A percentile compares a stretch with the other conserved stretches of the same genome.
phyloP scores from a whole-genome alignment of 2,113 vertebrate species.

The Halcyon senegalensis region DNA sequence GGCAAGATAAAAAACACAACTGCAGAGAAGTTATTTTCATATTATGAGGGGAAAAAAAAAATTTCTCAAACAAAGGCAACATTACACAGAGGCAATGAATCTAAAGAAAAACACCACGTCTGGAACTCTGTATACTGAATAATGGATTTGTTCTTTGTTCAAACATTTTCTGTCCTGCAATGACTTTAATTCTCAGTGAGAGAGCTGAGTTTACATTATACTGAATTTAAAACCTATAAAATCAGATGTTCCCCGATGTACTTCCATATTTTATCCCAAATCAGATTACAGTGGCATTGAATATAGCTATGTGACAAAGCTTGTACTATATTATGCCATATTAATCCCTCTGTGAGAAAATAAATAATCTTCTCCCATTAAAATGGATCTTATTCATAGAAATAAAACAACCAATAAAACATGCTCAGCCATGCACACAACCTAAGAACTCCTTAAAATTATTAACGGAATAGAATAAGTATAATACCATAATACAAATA shows the following conservation, averaged over 20 bases:
- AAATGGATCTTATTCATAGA: neutral
- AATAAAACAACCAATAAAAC: slow-evolving; percentile 23
- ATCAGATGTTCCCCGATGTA: neutral
- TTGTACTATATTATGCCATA: neutral
- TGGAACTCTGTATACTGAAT: neutral
- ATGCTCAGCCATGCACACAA: neutral
- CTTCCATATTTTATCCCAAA: slow-evolving; percentile 4
- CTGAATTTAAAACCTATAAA: slow-evolving; percentile 44
- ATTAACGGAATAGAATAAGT: neutral
- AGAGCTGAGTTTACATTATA: neutral
- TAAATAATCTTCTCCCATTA: neutral
- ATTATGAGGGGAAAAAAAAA: neutral
- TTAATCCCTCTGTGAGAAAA: slow-evolving; percentile 9
- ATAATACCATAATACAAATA: neutral
- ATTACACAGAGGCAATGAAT: neutral
- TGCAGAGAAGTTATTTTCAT: neutral
- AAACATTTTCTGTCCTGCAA: neutral
- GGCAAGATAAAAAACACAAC: neutral
- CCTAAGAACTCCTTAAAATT: neutral
- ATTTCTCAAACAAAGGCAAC: neutral
- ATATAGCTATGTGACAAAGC: slow-evolving; percentile 6
- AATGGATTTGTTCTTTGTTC: slow-evolving; percentile 8
- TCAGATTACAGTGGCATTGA: neutral
- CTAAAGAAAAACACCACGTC: neutral
- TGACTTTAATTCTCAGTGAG: neutral